phyloP scores from a whole-genome alignment of 1,140 invertebrate species.

The Philopotamus ludificatus region DNA sequence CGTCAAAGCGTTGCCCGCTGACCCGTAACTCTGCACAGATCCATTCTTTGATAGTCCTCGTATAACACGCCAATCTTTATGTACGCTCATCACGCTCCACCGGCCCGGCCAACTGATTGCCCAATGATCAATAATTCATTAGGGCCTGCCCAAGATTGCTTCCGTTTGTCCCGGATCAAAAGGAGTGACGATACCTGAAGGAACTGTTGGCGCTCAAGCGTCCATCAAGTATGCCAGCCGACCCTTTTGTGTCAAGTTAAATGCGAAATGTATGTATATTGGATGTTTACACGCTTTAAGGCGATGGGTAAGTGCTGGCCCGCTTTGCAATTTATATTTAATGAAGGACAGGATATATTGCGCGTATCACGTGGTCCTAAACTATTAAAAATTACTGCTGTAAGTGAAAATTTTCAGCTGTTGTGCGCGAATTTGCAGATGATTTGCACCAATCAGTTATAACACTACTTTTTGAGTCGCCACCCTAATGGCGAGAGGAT shows the following conservation, averaged over 20 bases:
- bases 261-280: neutral
- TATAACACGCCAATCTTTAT: constrained; percentile 22
- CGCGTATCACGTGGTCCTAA: too few species aligned
- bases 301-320: too few species aligned
- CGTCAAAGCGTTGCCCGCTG: constrained; percentile 14
- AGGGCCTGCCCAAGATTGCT: neutral
- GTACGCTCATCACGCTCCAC: constrained; percentile 8
- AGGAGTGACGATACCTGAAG: neutral
- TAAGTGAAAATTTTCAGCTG: too few species aligned
- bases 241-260: neutral
- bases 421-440: too few species aligned
- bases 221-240: neutral
- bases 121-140: constrained; percentile 13
- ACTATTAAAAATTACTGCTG: too few species aligned
- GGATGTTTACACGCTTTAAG: neutral
- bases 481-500: too few species aligned
- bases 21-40: constrained; percentile 21
- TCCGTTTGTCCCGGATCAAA: neutral
- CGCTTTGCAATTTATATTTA: too few species aligned
- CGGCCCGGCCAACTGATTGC: constrained; percentile 9
- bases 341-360: too few species aligned
- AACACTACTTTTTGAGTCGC: too few species aligned
- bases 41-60: constrained; percentile 20
- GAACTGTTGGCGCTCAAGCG: neutral
- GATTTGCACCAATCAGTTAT: too few species aligned